phyloP scores from a whole-genome alignment of 2,888 invertebrate genomes.

The Podabrus alpinus region DNA sequence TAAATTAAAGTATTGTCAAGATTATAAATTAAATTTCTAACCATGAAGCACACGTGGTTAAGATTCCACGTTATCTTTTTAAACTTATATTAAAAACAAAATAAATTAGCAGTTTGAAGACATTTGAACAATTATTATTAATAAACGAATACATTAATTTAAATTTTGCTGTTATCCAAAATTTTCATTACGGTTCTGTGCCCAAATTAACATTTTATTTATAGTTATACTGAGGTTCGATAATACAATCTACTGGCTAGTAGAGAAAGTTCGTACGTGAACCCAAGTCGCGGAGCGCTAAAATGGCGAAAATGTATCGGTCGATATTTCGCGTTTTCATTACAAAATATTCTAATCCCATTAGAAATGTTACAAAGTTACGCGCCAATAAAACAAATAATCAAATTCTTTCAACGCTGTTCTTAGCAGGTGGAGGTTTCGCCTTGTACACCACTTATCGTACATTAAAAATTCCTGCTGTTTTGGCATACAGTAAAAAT shows the following conservation, averaged over 20 bases:
- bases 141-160: too few species aligned
- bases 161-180: neutral
- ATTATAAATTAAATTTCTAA: too few species aligned
- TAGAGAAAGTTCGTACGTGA: constrained; percentile 18
- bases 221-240: constrained; percentile 14
- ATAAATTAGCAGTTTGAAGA: too few species aligned
- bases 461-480: constrained; percentile 51
- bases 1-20: too few species aligned
- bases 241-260: constrained; percentile 21
- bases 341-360: constrained; percentile 16
- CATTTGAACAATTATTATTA: neutral
- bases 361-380: constrained; percentile 18
- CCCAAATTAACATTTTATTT: constrained; percentile 6
- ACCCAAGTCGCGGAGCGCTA: constrained; percentile 13
- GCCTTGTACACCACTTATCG: constrained; percentile 56
- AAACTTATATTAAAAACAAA: too few species aligned
- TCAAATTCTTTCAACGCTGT: constrained; percentile 31
- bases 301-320: constrained; percentile 26
- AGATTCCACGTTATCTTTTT: too few species aligned
- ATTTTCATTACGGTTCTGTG: constrained; percentile 18
- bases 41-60: too few species aligned
- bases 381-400: constrained; percentile 11
- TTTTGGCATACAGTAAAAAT: constrained; percentile 59
- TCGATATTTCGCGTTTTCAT: constrained; percentile 14
- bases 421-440: constrained; percentile 54